Percentiles rank a stretch among this genome's conserved stretches.
These are phyloP conservation scores for Chrysotoxum bicinctum DNA, from an alignment of 2,888 invertebrate genomes.

Conservation along the genomic window DNA sequence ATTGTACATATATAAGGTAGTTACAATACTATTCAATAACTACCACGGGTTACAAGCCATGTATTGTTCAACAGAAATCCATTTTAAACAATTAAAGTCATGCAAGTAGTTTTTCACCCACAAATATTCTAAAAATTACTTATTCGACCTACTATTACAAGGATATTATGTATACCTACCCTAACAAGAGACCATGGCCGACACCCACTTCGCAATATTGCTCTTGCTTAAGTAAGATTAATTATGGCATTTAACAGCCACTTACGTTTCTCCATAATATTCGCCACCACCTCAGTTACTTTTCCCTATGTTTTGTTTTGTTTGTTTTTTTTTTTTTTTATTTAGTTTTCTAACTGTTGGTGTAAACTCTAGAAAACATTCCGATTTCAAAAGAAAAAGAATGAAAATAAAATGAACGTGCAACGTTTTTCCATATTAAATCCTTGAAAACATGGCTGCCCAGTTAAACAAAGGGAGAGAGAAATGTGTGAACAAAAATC, in stretches of 20 bases:
- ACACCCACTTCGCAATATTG: constrained; percentile 49
- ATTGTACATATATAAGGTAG: no score
- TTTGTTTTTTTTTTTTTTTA: neutral
- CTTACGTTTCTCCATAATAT: constrained; percentile 51
- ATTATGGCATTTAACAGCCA: constrained; percentile 72
- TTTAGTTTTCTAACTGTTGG: constrained; percentile 18
- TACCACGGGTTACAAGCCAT: neutral
- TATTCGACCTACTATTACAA: constrained; percentile 18
- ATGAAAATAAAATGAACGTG: constrained; percentile 23
- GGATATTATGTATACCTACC: neutral
- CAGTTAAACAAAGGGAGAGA: neutral
- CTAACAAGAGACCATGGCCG: constrained; percentile 39
- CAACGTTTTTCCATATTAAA: constrained; percentile 44
- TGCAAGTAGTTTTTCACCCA: neutral
- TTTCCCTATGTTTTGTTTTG: neutral
- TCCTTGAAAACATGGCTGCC: constrained; percentile 46
- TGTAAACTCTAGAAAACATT: constrained; percentile 58
- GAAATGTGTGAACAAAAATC: constrained; percentile 22
- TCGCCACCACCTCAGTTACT: neutral
- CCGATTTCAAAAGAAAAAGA: constrained; percentile 21
- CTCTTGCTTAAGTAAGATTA: constrained; percentile 72
- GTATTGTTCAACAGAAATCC: neutral
- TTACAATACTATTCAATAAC: neutral
- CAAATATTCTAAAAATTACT: neutral
- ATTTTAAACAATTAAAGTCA: neutral